Base-by-base conservation (phyloP, 2,113 vertebrate genomes). In the Centrocercus urophasianus region DNA sequence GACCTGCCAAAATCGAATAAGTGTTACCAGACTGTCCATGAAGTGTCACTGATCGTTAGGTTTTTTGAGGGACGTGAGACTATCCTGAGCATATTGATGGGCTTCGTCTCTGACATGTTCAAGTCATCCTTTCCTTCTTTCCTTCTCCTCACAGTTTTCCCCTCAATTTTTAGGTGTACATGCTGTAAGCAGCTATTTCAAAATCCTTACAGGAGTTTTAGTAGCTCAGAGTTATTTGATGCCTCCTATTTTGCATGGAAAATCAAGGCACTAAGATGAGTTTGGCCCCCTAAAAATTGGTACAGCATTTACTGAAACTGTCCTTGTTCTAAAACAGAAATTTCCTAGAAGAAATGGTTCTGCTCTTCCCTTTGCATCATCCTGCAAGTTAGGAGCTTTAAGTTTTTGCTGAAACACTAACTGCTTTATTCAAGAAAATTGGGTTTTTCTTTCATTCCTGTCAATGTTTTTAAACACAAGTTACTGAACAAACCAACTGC, bases 351-450 rank as follows among this genome's bases (percentile, higher is more conserved):
- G 27, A 70, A 89, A 72, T 34, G 38, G 11, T 52, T 85, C 50
- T 71, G 8, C 9, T 66, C 47, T 88, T 89, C 13, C 34, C 13
- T 1, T 79, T 80, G 28, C 4, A 50, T 48, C 66, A 50, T 59
- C 47, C 28, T 83, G 57, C 25, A 66, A 64, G 50, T 28, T 66
- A 14, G 17, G 21, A 19, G 75, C 52, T 43, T 78, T 65, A n/a
- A 42, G 10, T 34, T 77, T 72, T 73, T 73, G 9, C 36, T 75
- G 74, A 57, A 92, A 95, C 91, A 92, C 83, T 92, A 96, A 90
- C 17, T 63, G 28, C 76, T 92, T 74, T 81, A 36, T 36, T 93
- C 21, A 67, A 90, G 45, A 36, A 54, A 28, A 13, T 28, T 59
- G 50, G 7, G 8, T 2, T 63, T 91, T 63, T 18, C 17, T 93